Evolutionary conservation across 2,797 vertebrate genomes (phyloP).

Genomic region (Microctenopoma lineatum): DNA sequence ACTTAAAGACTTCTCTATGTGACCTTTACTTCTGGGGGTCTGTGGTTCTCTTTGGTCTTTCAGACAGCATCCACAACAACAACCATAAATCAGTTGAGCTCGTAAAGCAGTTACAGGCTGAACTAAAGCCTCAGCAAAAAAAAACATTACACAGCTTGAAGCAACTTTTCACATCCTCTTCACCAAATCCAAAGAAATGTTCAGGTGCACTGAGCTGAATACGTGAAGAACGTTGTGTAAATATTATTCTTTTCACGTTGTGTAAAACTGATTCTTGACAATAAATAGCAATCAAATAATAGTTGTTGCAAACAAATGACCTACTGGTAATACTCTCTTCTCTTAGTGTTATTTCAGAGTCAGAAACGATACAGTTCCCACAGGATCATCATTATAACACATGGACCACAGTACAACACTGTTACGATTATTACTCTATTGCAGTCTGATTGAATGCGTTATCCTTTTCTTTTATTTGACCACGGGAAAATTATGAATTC

Average conservation of each 20-base stretch:
- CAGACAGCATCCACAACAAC: background rate
- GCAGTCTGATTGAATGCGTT: conserved; percentile 27
- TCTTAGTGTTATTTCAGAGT: background rate
- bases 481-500: conserved; percentile 19
- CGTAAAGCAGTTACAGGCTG: conserved; percentile 30
- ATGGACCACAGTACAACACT: conserved; percentile 12
- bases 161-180: conserved; percentile 35
- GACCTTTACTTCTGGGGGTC: background rate
- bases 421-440: conserved; percentile 25
- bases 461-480: conserved; percentile 40
- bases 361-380: conserved; percentile 6
- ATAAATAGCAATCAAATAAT: background rate
- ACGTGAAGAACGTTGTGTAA: conserved; percentile 6
- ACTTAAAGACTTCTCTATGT: background rate
- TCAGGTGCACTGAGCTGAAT: conserved; percentile 14
- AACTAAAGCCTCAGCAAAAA: conserved; percentile 28
- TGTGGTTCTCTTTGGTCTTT: conserved; percentile 3
- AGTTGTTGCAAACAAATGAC: background rate
- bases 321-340: background rate
- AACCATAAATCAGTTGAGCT: conserved; percentile 39
- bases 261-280: background rate
- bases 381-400: conserved; percentile 1
- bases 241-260: conserved; percentile 7
- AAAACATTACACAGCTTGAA: conserved; percentile 43
- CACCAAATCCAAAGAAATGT: conserved; percentile 21